Percentiles rank a stretch among this genome's conserved stretches.
These are phyloP conservation scores for Oscheius sp. DNA, from an alignment of 1,140 invertebrate species.

Conservation along the genomic window DNA sequence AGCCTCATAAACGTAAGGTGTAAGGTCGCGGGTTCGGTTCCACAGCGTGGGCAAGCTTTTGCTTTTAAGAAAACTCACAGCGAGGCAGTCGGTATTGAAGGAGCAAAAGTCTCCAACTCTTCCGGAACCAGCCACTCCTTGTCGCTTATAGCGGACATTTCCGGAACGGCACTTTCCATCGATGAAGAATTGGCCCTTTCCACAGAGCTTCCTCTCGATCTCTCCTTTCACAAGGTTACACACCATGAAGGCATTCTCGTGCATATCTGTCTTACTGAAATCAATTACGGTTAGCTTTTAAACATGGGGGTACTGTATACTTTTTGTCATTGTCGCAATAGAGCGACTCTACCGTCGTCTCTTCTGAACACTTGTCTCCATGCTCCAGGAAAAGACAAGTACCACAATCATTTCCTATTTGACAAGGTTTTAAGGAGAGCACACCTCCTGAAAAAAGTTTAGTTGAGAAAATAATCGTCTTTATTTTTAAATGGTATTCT, in stretches of 20 bases:
- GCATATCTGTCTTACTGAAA: constrained; percentile 54
- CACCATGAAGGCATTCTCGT: constrained; percentile 51
- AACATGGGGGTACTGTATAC: constrained; percentile 28
- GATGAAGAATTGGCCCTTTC: constrained; percentile 52
- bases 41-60: too few species aligned
- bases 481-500: too few species aligned
- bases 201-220: constrained; percentile 43
- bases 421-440: constrained; percentile 29
- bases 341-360: constrained; percentile 43
- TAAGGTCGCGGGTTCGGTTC: too few species aligned
- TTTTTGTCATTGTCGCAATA: constrained; percentile 49
- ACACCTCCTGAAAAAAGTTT: constrained; percentile 24
- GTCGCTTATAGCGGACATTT: constrained; percentile 50
- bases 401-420: constrained; percentile 42
- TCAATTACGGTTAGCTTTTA: constrained; percentile 4
- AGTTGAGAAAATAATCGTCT: too few species aligned
- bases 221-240: constrained; percentile 46
- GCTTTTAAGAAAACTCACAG: constrained; percentile 44
- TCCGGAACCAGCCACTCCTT: constrained; percentile 57
- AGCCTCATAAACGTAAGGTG: too few species aligned
- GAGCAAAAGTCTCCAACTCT: constrained; percentile 57
- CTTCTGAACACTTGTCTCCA: constrained; percentile 37
- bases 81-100: constrained; percentile 60
- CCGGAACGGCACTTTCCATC: constrained; percentile 48
- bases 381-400: constrained; percentile 33